Evolutionary conservation across 2,113 vertebrate genomes (phyloP), one percentile per base, ranked within the genome.

Genomic region (Gymnorhina tibicen): DNA sequence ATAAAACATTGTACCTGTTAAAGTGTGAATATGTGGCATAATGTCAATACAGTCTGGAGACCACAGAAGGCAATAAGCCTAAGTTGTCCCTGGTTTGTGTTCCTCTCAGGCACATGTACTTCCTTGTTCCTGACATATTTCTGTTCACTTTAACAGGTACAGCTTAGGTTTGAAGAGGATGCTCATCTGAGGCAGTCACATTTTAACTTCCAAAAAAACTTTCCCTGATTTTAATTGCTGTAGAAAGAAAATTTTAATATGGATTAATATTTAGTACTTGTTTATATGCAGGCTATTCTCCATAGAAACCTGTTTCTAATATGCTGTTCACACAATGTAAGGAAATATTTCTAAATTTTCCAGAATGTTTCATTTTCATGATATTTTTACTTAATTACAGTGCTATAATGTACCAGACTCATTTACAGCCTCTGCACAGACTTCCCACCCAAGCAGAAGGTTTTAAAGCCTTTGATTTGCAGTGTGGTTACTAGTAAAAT

Each of bases 391-490:
- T 86, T 93, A 94, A 92, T 92, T 76, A 82, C 59, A 44, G 7
- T 47, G 32, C 70, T 81, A 78, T 56, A 87, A 93, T 7, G 12
- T 93, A 73, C 30, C 24, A 75, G 46, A 27, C 16, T 19, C n/a
- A 60, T 92, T 90, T 94, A 37, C 46, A 96, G 56, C 24, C 59
- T 64, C 64, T 69, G 30, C 77, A 76, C 30, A 86, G 53, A 39
- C 16, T 67, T 93, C 50, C 67, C 53, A 93, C 70, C 41, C 50
- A 70, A 85, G 56, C n/a, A 88, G 79, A 95, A 94, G 35, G 28
- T 52, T 91, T 95, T 80, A 89, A 91, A 88, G 21, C 52, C 58
- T 95, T 91, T 84, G 56, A 66, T 93, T 94, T 93, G 42, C 55
- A 79, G 46, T 27, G 3, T 77, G 47, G 53, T 84, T 79, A 47